Base-by-base conservation (phyloP, 1,140 invertebrate genomes). In the Stegodyphus dumicola region DNA sequence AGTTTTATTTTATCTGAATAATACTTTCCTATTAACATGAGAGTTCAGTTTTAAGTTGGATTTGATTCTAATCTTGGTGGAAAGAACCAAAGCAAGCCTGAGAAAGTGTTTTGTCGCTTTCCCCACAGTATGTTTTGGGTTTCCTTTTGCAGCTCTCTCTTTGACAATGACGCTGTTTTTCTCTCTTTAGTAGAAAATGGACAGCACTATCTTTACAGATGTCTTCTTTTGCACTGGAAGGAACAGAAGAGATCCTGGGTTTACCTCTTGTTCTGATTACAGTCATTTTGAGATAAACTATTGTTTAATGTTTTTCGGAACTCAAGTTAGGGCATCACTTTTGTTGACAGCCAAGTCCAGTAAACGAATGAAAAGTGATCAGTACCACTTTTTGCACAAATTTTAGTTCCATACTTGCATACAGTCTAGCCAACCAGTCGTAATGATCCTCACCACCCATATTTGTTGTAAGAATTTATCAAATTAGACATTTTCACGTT, bases 211-310 rank as follows among this genome's bases (percentile, higher is more conserved):
- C 54, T 56, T 7, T 56, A 7, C 7, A 56, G 66, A 9, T 69
- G 66, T 69, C 66, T 69, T 69, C n/a, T 69, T 69, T 69, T 69
- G 66, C n/a, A 69, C n/a, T 69, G n/a, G 7, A 9, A 69, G 7
- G 66, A 9, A 33, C 66, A 69, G 66, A 69, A 69, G 18, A 69
- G n/a, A 69, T 69, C n/a, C 66, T 69, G 66, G 66, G 66, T 69
- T n/a, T 69, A 69, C 66, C 66, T 69, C 66, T 69, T 69, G 66
- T 69, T 69, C 7, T 69, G 18, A 9, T 69, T n/a, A 69, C n/a
- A 69, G 66, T 9, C 66, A 7, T 69, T 69, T 69, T 69, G 7
- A 9, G n/a, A 69, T 69, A 69, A 69, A 69, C 15, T 9, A n/a
- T 69, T 69, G n/a, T 69, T 69, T 9, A 9, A 56, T 17, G 66